These are phyloP conservation scores for Crotalus adamanteus DNA, from an alignment of 2,797 vertebrate species.

Conservation along the genomic window DNA sequence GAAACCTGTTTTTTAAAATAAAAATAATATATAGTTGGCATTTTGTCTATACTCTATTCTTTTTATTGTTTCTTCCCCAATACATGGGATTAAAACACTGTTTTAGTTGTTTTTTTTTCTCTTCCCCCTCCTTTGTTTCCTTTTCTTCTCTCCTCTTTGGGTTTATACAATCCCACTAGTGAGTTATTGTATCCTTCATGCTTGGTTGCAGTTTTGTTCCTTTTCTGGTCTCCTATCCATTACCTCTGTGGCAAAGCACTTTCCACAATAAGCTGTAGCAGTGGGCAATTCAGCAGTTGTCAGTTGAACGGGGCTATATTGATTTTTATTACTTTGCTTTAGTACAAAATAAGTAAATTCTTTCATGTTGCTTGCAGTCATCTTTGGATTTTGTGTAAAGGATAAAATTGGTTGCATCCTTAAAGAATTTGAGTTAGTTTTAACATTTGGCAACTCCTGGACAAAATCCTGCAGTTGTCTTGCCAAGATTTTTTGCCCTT, in stretches of 20 bases:
- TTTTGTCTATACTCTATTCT: neutral
- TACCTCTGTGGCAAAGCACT: conserved; percentile 4
- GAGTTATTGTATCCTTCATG: conserved; percentile 36
- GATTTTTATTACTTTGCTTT: neutral
- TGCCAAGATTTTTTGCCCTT: neutral
- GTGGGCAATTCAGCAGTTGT: neutral
- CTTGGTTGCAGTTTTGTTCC: conserved; percentile 16
- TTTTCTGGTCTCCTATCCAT: conserved; percentile 21
- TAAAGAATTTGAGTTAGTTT: neutral
- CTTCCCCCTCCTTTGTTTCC: neutral
- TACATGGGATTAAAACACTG: conserved; percentile 7
- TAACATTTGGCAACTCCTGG: neutral
- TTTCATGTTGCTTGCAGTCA: neutral
- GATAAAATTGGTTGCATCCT: neutral
- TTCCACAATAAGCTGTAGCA: neutral
- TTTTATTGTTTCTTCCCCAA: neutral
- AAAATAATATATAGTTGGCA: neutral
- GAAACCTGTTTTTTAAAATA: neutral
- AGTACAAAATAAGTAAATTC: neutral
- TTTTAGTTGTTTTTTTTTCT: neutral
- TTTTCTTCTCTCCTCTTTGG: conserved; percentile 4
- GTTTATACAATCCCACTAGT: conserved; percentile 11
- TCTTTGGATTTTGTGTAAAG: neutral
- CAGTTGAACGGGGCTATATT: neutral
- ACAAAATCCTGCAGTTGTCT: neutral